Base-by-base conservation (phyloP, 2,888 invertebrate species). In the Pollenia amentaria region DNA sequence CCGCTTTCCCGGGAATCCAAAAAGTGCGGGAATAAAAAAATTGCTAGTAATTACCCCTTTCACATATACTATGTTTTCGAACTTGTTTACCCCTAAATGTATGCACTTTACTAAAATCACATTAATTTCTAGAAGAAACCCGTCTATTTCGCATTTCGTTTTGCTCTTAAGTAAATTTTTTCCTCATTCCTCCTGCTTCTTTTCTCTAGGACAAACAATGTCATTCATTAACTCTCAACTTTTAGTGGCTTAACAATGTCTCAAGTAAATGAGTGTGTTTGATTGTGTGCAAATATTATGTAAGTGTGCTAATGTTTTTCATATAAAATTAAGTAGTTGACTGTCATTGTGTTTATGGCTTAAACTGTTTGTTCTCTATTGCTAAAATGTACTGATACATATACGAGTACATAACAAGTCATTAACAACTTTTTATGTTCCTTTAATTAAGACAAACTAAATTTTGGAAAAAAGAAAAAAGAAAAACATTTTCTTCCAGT, bases 401-500 rank as follows among this genome's bases (percentile, higher is more conserved):
- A 83, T 82, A 60, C 42, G n/a, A 6, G 0, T 70, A 75, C 77
- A 82, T 75, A 83, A 87, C 84, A 85, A 88, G 83, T 88, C 84
- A 88, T 86, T 88, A 88, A 84, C 88, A 86, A 88, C 81, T 88
- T 88, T 88, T 81, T 78, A 81, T 78, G 80, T 77, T 73, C 16
- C 38, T 77, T 48, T 21, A 84, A 60, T 84, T 77, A 67, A 77
- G 80, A 51, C 57, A 87, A 67, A 69, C 78, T 78, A 75, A 62
- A 75, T 82, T 75, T 62, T 60, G 69, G 0, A 42, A 29, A 44
- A 55, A 3, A 29, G 29, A 53, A 46, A 29, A 12, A 29, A 12
- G 38, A 48, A 16, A 14, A 1, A 7, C 1, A 16, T 16, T 11
- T 42, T 72, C 67, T 87, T 76, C 67, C 72, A 76, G 77, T 57